These are phyloP conservation scores for Motacilla alba DNA, from an alignment of 2,113 vertebrate species.

Conservation along the genomic window DNA sequence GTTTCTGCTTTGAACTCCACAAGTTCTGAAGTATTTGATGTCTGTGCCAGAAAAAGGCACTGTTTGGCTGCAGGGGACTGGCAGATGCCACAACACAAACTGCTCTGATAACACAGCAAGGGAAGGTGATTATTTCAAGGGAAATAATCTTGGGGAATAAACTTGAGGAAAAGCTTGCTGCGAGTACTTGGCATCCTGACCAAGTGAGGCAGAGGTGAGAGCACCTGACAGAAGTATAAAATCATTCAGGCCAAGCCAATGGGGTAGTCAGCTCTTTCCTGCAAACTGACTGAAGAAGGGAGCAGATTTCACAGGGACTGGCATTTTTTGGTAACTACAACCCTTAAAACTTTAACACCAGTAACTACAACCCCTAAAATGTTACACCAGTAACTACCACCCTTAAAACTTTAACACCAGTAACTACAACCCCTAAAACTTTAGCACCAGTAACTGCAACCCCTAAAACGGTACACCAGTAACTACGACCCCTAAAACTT, in stretches of 20 bases:
- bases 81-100: not conserved
- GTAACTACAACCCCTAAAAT: not conserved
- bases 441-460: too few relatives aligned
- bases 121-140: not conserved
- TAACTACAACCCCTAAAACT: too few relatives aligned
- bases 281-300: not conserved
- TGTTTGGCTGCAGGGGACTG: not conserved
- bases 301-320: not conserved
- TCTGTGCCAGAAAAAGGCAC: not conserved
- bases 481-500: not conserved
- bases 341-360: not conserved
- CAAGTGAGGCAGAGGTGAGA: not conserved
- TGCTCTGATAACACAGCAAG: not conserved
- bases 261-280: not conserved
- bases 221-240: not conserved
- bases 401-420: too few relatives aligned
- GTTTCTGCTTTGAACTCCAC: not conserved
- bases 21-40: not conserved
- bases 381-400: too few relatives aligned
- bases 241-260: not conserved
- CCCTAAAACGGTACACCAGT: not conserved
- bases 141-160: not conserved
- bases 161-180: not conserved
- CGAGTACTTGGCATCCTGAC: not conserved
- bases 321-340: not conserved